Conservation (phyloP, 2,888 invertebrate species). For the Drosophila diplacantha region DNA sequence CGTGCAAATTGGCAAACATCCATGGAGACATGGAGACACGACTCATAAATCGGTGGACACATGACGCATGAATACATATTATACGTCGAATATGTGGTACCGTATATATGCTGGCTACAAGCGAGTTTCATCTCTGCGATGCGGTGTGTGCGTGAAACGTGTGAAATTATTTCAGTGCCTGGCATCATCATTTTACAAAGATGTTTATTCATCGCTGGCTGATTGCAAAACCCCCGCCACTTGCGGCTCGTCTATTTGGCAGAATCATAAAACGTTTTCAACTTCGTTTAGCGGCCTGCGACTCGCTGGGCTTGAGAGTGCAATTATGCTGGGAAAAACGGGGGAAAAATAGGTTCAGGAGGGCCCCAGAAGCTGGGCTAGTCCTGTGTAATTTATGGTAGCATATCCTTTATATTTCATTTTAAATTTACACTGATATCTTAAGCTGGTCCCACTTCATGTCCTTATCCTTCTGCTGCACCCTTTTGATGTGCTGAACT, state of each 20-base stretch:
- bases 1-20: constrained; percentile 68
- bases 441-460: background rate
- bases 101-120: constrained; percentile 9
- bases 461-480: rapidly evolving
- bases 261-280: constrained; percentile 43
- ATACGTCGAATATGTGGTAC: background rate
- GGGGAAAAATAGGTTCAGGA: background rate
- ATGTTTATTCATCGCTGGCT: constrained; percentile 65
- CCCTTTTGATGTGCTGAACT: no score
- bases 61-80: constrained; percentile 39
- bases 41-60: constrained; percentile 17
- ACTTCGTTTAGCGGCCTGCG: constrained; percentile 38
- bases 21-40: constrained; percentile 22
- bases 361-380: background rate
- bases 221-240: constrained; percentile 49
- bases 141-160: constrained; percentile 64
- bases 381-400: no score
- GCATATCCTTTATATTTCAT: background rate
- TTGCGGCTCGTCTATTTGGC: constrained; percentile 31
- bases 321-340: constrained; percentile 10
- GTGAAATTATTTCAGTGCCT: constrained; percentile 64
- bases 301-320: background rate
- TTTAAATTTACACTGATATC: no score
- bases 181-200: constrained; percentile 71
- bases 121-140: background rate